Evolutionary conservation across 2,797 vertebrate species (phyloP), one percentile per base, ranked within the genome.

Genomic region (Chiroxiphia lanceolata): DNA sequence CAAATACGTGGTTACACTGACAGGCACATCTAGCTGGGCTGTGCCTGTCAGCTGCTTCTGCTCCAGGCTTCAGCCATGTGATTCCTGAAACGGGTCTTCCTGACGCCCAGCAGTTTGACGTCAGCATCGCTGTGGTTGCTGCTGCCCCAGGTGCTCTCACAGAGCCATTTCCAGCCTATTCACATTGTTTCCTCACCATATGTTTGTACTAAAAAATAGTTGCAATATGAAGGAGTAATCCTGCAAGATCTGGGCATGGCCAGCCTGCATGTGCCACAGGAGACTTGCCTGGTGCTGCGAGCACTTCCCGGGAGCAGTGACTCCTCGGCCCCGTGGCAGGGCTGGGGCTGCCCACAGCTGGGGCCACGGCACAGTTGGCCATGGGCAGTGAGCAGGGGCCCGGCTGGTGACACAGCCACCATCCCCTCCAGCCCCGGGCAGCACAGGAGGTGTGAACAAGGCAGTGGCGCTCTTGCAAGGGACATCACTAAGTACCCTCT

Each of bases 101-200:
- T 42, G 95, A 84, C 59, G 79, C 88, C 77, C 44, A 13, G 70
- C 21, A 16, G 76, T 72, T 87, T 96, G 94, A 96, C 25, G 31
- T 89, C 79, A 91, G 89, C 93, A 64, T 93, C 38, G 0, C 89
- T 36, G 93, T 11, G 27, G 88, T 72, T 27, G 65, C 75, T 5
- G 27, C 86, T 83, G 88, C 91, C 95, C 91, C 45, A 83, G 97
- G 94, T 95, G 94, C 95, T 96, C 95, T 84, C 68, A 90, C 89
- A 50, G 57, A 97, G 80, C 91, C 78, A 50, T 95, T 95, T 92
- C 89, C 96, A 96, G 93, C 89, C 89, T 67, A 57, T 90, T 89
- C 87, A 63, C 18, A 0, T 70, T 88, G 75, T 95, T 93, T 96
- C 69, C 93, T 97, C 91, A 19, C 96, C 95, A 92, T 95, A 95